phyloP scores from a whole-genome alignment of 2,797 vertebrate genomes.

The Chaunax sp. region DNA sequence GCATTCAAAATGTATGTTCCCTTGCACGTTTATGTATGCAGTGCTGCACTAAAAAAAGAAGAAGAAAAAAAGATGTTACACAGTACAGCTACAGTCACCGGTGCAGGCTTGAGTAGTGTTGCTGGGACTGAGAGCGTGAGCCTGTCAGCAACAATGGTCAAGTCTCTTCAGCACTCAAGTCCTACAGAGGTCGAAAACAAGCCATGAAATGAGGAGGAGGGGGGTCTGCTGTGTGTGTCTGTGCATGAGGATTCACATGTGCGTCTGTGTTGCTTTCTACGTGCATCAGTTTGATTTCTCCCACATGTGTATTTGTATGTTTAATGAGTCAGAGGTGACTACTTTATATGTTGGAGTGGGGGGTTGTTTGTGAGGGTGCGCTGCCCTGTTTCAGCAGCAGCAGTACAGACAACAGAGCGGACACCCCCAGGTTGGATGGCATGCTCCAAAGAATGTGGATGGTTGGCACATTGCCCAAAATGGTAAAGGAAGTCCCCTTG shows the following conservation, averaged over 20 bases:
- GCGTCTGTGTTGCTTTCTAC: constrained; percentile 34
- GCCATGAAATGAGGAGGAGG: constrained; percentile 71
- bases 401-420: constrained; percentile 67
- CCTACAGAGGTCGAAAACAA: constrained; percentile 74
- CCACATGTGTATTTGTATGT: constrained; percentile 44
- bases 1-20: background rate
- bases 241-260: constrained; percentile 26
- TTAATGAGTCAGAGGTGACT: constrained; percentile 49
- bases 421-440: constrained; percentile 72
- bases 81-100: constrained; percentile 40
- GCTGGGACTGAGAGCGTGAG: constrained; percentile 46
- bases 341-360: constrained; percentile 58
- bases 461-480: constrained; percentile 75
- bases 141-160: constrained; percentile 73
- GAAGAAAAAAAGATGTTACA: constrained; percentile 60
- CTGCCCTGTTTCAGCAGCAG: constrained; percentile 65
- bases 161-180: constrained; percentile 70
- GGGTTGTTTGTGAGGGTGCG: constrained; percentile 1
- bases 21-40: constrained; percentile 15
- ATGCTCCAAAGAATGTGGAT: constrained; percentile 74
- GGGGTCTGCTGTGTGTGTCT: constrained; percentile 44
- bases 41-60: constrained; percentile 5
- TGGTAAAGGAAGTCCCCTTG: constrained; percentile 58
- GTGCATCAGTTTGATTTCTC: constrained; percentile 29
- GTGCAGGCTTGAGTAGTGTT: constrained; percentile 45